phyloP scores from a whole-genome alignment of 1,140 invertebrate genomes.

The Drosophila ironensis region DNA sequence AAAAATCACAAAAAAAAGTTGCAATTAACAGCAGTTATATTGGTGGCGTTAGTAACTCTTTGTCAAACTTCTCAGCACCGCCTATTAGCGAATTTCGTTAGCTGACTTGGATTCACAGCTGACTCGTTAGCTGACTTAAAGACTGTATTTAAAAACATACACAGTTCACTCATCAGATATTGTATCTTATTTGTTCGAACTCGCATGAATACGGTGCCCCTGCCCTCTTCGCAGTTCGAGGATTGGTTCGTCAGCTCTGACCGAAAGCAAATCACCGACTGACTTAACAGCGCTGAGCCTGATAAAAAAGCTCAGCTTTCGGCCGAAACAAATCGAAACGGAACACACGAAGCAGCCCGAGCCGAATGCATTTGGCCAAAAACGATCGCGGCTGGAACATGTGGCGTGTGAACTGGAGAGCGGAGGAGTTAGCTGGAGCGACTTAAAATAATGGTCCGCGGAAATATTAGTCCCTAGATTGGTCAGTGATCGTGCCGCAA shows the following conservation, averaged over 20 bases:
- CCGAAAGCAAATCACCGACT: conserved; percentile 72
- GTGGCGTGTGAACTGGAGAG: too few species aligned
- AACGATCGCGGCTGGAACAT: conserved; percentile 24
- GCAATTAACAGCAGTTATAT: conserved; percentile 21
- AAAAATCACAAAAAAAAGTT: conserved; percentile 6
- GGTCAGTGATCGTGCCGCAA: conserved; percentile 16
- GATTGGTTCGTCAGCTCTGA: conserved; percentile 52
- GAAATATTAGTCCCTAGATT: conserved; percentile 37
- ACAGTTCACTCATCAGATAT: not conserved
- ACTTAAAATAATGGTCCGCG: conserved; percentile 46
- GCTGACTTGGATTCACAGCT: too few species aligned
- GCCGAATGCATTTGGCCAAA: not conserved
- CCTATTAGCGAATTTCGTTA: conserved; percentile 12
- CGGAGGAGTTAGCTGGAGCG: not conserved
- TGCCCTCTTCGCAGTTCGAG: conserved; percentile 12
- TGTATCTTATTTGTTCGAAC: too few species aligned
- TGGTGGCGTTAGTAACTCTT: conserved; percentile 10
- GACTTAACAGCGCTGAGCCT: conserved; percentile 40
- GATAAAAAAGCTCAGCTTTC: conserved; percentile 32
- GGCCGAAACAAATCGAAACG: conserved; percentile 3
- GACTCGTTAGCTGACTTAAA: too few species aligned
- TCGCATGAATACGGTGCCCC: too few species aligned
- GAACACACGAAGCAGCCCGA: not conserved
- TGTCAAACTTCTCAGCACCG: not conserved
- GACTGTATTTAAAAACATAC: not conserved